Conservation (phyloP, 2,797 vertebrate genomes). For the Luscinia megarhynchos region DNA sequence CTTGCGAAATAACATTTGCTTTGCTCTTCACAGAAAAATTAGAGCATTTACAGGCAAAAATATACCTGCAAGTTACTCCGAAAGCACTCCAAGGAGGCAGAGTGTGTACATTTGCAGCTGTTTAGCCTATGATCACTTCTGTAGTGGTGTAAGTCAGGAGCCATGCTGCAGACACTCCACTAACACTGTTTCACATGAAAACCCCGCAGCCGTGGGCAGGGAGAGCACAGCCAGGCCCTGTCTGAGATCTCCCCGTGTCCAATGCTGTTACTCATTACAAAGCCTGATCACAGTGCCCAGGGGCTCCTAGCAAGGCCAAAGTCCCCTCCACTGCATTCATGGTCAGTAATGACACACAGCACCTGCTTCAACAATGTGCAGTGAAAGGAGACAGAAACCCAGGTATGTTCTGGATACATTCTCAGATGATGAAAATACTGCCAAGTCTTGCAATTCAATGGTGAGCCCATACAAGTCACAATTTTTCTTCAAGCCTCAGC, state of each 20-base stretch:
- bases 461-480: not conserved
- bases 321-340: not conserved
- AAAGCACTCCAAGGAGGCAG: not conserved
- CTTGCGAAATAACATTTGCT: conserved; percentile 28
- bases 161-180: not conserved
- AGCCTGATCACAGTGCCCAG: conserved; percentile 33
- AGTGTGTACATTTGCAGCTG: not conserved
- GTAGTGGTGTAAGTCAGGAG: not conserved
- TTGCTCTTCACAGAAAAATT: conserved; percentile 14
- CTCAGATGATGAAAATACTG: not conserved
- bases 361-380: conserved; percentile 36
- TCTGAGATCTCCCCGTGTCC: not conserved
- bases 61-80: not conserved
- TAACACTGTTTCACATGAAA: not conserved
- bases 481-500: not conserved
- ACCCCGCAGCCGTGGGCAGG: not conserved
- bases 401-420: not conserved
- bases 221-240: not conserved
- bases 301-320: conserved; percentile 23
- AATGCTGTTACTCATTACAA: conserved; percentile 27
- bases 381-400: not conserved
- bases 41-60: not conserved
- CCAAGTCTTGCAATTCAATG: not conserved
- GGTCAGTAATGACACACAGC: conserved; percentile 32
- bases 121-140: not conserved